These are phyloP conservation scores for Graptemys geographica DNA, from an alignment of 2,797 vertebrate species.

Conservation along the genomic window DNA sequence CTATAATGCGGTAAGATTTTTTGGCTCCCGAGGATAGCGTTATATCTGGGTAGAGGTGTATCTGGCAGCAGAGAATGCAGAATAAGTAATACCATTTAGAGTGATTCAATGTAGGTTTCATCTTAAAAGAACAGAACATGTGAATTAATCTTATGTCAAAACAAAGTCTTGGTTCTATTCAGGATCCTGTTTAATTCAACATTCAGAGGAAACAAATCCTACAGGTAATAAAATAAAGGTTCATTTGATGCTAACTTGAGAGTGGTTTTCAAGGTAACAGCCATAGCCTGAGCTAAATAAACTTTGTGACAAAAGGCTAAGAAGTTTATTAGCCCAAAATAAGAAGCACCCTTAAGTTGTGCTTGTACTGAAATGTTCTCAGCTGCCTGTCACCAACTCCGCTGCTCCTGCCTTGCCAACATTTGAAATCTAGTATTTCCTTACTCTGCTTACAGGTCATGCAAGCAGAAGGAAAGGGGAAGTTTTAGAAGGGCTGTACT, in stretches of 20 bases:
- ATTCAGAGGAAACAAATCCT: not conserved
- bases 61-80: slow-evolving; percentile 32
- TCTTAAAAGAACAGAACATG: slow-evolving; percentile 32
- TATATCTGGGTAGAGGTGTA: not conserved
- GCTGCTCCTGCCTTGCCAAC: not conserved
- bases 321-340: slow-evolving; percentile 4
- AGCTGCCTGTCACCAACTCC: not conserved
- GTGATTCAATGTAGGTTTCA: slow-evolving; percentile 20
- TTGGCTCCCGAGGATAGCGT: no score
- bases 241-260: not conserved
- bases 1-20: no score
- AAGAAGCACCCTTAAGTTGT: not conserved
- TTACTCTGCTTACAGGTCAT: not conserved
- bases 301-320: not conserved
- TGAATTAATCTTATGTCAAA: slow-evolving; percentile 25
- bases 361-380: not conserved
- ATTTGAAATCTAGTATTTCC: not conserved
- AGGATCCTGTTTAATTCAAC: not conserved
- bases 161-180: slow-evolving; percentile 10
- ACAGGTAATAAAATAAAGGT: not conserved
- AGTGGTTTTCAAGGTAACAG: not conserved
- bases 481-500: not conserved
- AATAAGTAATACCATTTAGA: not conserved
- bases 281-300: not conserved
- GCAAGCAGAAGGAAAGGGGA: not conserved